Evolutionary conservation across 2,888 invertebrate species (phyloP).

Genomic region (Ypsolopha sequella): DNA sequence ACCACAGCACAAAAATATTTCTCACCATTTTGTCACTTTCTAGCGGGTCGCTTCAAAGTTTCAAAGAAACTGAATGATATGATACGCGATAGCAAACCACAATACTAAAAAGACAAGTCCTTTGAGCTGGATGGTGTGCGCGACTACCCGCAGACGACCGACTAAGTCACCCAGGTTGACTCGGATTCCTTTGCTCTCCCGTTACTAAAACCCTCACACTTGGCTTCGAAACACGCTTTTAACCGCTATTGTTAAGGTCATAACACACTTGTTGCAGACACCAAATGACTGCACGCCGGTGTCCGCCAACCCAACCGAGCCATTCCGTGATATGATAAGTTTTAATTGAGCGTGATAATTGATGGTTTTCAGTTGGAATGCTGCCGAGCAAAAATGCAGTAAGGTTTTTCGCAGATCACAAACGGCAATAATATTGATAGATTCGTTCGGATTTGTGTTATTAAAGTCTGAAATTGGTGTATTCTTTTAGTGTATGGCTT

Average conservation of each 20-base stretch:
- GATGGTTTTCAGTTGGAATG: slow-evolving; percentile 1
- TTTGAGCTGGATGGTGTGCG: slow-evolving; percentile 56
- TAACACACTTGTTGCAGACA: slow-evolving; percentile 26
- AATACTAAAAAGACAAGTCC: slow-evolving; percentile 53
- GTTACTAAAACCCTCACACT: slow-evolving; percentile 22
- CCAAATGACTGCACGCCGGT: slow-evolving; percentile 24
- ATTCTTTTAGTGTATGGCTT: not conserved
- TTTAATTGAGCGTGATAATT: not conserved
- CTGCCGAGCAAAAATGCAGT: not conserved
- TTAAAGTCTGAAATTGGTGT: not conserved
- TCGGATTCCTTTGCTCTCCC: slow-evolving; percentile 21
- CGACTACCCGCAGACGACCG: slow-evolving; percentile 48
- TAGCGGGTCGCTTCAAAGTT: slow-evolving; percentile 6
- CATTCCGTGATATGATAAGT: slow-evolving; percentile 15
- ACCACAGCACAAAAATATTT: too few relatives aligned
- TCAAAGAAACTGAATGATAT: slow-evolving; percentile 37
- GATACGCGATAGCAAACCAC: slow-evolving; percentile 49
- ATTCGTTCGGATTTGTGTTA: not conserved
- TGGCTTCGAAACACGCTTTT: slow-evolving; percentile 41
- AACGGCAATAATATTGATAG: not conserved
- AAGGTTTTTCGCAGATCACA: not conserved
- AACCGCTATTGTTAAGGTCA: slow-evolving; percentile 50
- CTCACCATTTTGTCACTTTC: slow-evolving; percentile 36
- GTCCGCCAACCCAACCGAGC: slow-evolving; percentile 18
- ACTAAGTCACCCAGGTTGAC: slow-evolving; percentile 58